Evolutionary conservation across 2,888 invertebrate genomes (phyloP).

Genomic region (Galerucella nymphaeae): DNA sequence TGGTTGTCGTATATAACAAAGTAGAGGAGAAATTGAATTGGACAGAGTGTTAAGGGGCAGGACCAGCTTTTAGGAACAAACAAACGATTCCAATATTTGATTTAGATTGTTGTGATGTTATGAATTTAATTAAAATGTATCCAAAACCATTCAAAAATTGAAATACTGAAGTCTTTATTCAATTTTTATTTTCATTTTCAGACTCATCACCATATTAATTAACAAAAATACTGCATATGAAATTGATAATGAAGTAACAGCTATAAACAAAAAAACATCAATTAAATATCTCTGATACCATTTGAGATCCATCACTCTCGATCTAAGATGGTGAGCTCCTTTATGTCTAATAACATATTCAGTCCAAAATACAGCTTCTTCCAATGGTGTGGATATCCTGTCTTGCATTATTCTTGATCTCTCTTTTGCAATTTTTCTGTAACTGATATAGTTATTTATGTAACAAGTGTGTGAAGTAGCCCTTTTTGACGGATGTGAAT

Average conservation of each 20-base stretch:
- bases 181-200: background rate
- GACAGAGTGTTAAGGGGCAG: no score
- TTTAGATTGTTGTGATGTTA: no score
- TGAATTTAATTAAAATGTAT: no score
- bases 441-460: no score
- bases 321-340: constrained; percentile 51
- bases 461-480: no score
- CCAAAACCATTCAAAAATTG: no score
- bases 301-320: constrained; percentile 40
- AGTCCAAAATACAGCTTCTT: constrained; percentile 52
- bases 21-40: no score
- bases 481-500: no score
- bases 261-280: constrained; percentile 8
- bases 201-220: background rate
- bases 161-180: background rate
- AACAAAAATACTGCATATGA: background rate
- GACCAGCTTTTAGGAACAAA: no score
- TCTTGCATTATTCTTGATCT: constrained; percentile 50
- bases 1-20: no score
- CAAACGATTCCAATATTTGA: no score
- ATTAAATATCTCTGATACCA: constrained; percentile 46
- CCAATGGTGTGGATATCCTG: constrained; percentile 48
- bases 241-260: background rate
- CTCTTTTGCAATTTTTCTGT: constrained; percentile 44
- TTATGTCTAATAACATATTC: constrained; percentile 53